phyloP scores from a whole-genome alignment of 2,797 vertebrate species.

The Sebastes trivittatus region DNA sequence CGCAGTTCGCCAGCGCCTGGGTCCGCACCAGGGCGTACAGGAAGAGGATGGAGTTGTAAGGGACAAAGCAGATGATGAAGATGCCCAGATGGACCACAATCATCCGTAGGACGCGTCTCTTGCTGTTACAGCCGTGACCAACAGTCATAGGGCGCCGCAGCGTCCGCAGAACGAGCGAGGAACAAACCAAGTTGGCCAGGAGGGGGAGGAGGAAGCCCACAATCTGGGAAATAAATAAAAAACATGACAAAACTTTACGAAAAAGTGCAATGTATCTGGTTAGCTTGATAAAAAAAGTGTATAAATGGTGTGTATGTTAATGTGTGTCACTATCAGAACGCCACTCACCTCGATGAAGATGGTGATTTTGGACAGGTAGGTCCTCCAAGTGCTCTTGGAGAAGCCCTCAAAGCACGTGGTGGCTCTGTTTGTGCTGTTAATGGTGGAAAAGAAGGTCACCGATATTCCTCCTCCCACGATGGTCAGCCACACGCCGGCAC shows the following conservation, averaged over 20 bases:
- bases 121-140: conserved; percentile 94
- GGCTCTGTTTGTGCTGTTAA: conserved; percentile 88
- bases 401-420: conserved; percentile 97
- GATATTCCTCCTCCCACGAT: conserved; percentile 96
- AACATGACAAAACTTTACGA: rapidly evolving
- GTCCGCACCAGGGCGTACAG: conserved; percentile 94
- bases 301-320: background rate
- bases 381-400: conserved; percentile 96
- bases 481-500: conserved; percentile 92
- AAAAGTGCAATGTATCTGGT: background rate
- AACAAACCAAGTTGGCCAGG: conserved; percentile 92
- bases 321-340: background rate
- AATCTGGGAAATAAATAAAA: conserved; percentile 55
- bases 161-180: conserved; percentile 93
- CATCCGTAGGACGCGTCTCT: conserved; percentile 94
- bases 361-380: conserved; percentile 97
- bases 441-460: conserved; percentile 95
- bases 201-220: conserved; percentile 96
- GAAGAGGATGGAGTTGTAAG: conserved; percentile 98
- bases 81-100: conserved; percentile 95
- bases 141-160: conserved; percentile 90
- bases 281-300: background rate
- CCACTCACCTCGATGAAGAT: conserved; percentile 94
- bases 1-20: conserved; percentile 91
- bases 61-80: conserved; percentile 97